Evolutionary conservation across 2,797 vertebrate species (phyloP), one percentile per base, ranked within the genome.

Genomic region (Pseudochirops corinnae): DNA sequence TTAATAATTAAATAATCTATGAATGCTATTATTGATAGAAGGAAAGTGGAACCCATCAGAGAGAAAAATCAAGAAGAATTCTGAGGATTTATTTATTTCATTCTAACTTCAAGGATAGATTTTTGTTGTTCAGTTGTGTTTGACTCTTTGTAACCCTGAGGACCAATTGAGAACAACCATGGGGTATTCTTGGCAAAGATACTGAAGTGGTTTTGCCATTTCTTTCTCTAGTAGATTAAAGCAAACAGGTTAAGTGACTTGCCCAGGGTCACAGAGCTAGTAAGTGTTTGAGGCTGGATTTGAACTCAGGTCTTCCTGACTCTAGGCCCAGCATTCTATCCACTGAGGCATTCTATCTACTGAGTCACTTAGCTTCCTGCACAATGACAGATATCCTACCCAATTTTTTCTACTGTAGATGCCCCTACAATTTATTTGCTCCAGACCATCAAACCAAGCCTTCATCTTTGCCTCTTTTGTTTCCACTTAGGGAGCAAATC

Each of bases 401-500:
- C 24, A 87, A 46, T 50, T 26, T 87, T 46, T 46, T 46, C 50
- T 28, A 87, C 39, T 50, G 24, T 46, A 50, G 9, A 50, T 46
- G 39, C n/a, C n/a, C 93, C 53, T 92, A 58, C 0, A 93, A 60
- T 16, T 57, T 90, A 29, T 94, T 67, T 56, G 52, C 26, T 93
- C 46, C 62, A 50, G 3, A 6, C 53, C 91, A 90, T 94, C 96
- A 90, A 95, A 94, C 55, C 14, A 10, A 91, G 39, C 24, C 67
- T 60, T 95, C 28, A 90, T 13, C 90, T 1, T 57, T 91, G 10
- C 50, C 50, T 90, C 11, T 56, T 94, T 58, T 67, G 31, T 7
- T 87, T 87, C 31, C 1, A 94, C 3, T 82, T 91, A 95, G 94
- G 92, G 95, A 95, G 93, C 28, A 56, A 39, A n/a, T 93, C 92